Evolutionary conservation across 2,888 invertebrate species (phyloP), one percentile per base, ranked within the genome.

Genomic region (Lycaena phlaeas): DNA sequence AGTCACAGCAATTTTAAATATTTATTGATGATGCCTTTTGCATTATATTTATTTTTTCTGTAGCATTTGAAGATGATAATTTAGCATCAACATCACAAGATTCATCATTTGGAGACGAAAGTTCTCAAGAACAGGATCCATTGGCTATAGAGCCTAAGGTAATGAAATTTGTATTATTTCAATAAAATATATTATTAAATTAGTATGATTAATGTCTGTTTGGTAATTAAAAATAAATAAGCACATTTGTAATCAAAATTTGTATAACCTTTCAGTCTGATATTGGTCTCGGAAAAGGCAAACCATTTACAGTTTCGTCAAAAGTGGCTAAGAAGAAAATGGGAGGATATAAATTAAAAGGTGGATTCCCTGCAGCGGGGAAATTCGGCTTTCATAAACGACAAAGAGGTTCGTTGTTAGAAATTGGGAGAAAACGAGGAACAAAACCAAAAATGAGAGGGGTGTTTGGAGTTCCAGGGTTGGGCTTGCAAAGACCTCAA

Each of bases 401-500:
- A 12, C 90, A 91, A 51, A 85, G 91, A 36, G 34, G 34, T 9
- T 82, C 92, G 34, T 88, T 88, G 18, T 51, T 84, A 25, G 92
- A 94, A 53, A 91, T 94, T 63, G 91, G 92, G 18, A 81, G 95
- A 46, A 95, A 95, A 64, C 86, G 96, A 45, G 94, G 93, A 4
- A 90, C 93, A 1, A 96, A 96, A 66, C 90, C 94, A 9, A 96
- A 95, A 77, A 93, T 95, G 89, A 82, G 94, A 37, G 94, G 93
- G 3, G 88, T 93, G 29, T 93, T 93, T 64, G 93, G 93, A 10
- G 91, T 91, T 4, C 93, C 93, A 0, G 93, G 92, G 4, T 78
- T 93, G 14, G 92, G 92, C 3, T 71, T 93, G 42, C 92, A 92
- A 57, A 74, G 89, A 39, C 89, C 89, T 0, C 87, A 87, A 44